A percentile compares a stretch with the other conserved stretches of the same genome.
Evolutionary conservation across 2,888 invertebrate genomes (phyloP).

Genomic region (Drosophila imparisetae): DNA sequence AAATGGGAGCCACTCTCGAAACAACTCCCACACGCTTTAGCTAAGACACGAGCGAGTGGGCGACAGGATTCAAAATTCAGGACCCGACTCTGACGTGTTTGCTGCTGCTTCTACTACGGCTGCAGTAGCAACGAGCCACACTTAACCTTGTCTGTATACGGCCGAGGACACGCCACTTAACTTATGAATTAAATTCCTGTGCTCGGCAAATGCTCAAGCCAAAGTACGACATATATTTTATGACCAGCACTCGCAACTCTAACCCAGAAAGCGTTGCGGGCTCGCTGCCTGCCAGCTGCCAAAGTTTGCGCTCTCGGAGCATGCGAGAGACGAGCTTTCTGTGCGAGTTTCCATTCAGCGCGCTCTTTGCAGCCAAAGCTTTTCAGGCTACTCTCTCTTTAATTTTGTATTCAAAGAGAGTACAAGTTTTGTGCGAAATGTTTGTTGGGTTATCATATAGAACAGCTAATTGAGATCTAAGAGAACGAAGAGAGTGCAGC

Average conservation of each 20-base stretch:
- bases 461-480: neutral
- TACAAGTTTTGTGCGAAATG: neutral
- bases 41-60: conserved; percentile 19
- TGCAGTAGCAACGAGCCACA: conserved; percentile 44
- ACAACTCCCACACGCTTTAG: conserved; percentile 27
- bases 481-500: neutral
- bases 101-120: conserved; percentile 12
- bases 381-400: conserved; percentile 19
- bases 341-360: conserved; percentile 65
- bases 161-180: conserved; percentile 75
- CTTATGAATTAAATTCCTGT: conserved; percentile 74
- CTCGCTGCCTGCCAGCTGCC: conserved; percentile 17
- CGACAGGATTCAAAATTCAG: conserved; percentile 22
- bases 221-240: conserved; percentile 47
- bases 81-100: conserved; percentile 56
- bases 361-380: conserved; percentile 36
- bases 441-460: conserved; percentile 24
- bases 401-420: neutral
- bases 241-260: conserved; percentile 51
- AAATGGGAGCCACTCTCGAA: conserved; percentile 24
- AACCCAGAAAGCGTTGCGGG: conserved; percentile 53
- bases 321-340: conserved; percentile 30
- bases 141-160: conserved; percentile 75
- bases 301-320: conserved; percentile 14
- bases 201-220: conserved; percentile 52